Evolutionary conservation across 2,113 vertebrate genomes (phyloP).

Genomic region (Calyptommatus sinebrachiatus): DNA sequence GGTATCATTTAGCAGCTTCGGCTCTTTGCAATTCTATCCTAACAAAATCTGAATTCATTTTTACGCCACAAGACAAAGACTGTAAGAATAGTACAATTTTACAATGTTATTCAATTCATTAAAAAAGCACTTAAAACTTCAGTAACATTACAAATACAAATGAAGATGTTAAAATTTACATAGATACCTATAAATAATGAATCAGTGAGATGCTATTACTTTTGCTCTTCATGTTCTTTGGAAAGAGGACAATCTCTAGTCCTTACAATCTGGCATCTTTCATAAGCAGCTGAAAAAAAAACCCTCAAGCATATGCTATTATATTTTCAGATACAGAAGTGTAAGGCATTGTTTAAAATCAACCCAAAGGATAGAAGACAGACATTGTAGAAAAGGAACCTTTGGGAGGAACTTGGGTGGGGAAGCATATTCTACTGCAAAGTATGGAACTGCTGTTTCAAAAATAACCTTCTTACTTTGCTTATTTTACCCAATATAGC

Average conservation of each 20-base stretch:
- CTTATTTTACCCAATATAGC: background rate
- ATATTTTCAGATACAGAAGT: slow-evolving; percentile 33
- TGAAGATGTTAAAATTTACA: slow-evolving; percentile 9
- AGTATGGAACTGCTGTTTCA: background rate
- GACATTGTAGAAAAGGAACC: background rate
- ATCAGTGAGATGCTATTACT: slow-evolving; percentile 20
- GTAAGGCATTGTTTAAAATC: slow-evolving; percentile 33
- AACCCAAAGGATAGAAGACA: background rate
- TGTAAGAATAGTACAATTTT: background rate
- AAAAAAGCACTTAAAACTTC: slow-evolving; percentile 12
- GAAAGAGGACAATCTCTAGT: slow-evolving; percentile 33
- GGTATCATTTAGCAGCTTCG: background rate
- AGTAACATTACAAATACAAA: slow-evolving; percentile 35
- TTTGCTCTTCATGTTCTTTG: slow-evolving; percentile 45
- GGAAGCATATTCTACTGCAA: background rate
- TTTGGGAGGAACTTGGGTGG: background rate
- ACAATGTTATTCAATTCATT: background rate
- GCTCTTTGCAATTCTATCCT: background rate
- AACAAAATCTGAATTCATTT: background rate
- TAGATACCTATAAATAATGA: slow-evolving; percentile 3
- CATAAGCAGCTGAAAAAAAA: slow-evolving; percentile 33
- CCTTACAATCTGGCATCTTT: slow-evolving; percentile 45
- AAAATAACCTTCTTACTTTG: background rate
- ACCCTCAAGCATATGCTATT: background rate
- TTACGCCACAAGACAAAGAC: background rate